Evolutionary conservation across 2,888 invertebrate species (phyloP).

Genomic region (Melipona beecheii): DNA sequence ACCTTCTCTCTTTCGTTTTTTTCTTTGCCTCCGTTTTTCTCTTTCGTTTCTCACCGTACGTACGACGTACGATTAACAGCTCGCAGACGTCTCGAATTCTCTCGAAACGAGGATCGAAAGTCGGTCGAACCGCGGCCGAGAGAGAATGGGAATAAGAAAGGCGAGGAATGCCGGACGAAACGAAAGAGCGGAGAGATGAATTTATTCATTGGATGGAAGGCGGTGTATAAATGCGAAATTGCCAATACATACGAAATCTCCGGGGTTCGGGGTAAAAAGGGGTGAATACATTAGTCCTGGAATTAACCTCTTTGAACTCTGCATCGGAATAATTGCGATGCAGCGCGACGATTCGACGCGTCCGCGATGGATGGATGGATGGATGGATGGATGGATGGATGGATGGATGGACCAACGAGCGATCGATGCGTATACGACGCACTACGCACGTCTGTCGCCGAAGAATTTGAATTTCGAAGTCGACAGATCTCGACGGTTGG

Average conservation of each 20-base stretch:
- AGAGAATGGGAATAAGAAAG: not conserved
- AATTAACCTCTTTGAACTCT: constrained; percentile 83
- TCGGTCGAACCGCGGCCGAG: not conserved
- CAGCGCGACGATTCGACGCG: constrained; percentile 76
- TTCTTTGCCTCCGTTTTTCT: too few species aligned
- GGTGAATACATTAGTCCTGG: constrained; percentile 84
- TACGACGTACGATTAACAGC: constrained; percentile 10
- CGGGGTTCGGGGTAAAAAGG: constrained; percentile 83
- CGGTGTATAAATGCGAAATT: constrained; percentile 84
- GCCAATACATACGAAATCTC: constrained; percentile 85
- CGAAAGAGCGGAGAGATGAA: constrained; percentile 77
- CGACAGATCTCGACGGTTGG: not conserved
- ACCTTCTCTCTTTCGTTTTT: not conserved
- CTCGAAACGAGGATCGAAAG: not conserved
- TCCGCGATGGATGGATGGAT: not conserved
- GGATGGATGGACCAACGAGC: too few species aligned
- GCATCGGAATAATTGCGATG: constrained; percentile 82
- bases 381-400: not conserved
- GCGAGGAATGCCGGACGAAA: constrained; percentile 4
- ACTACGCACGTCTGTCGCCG: too few species aligned
- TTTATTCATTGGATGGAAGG: constrained; percentile 83
- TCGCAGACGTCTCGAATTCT: not conserved
- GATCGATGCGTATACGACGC: too few species aligned
- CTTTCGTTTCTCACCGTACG: not conserved
- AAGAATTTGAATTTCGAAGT: not conserved